Percentiles rank a stretch among this genome's conserved stretches.
Conservation (phyloP, 2,888 invertebrate species). For the Cotesia congregata region DNA sequence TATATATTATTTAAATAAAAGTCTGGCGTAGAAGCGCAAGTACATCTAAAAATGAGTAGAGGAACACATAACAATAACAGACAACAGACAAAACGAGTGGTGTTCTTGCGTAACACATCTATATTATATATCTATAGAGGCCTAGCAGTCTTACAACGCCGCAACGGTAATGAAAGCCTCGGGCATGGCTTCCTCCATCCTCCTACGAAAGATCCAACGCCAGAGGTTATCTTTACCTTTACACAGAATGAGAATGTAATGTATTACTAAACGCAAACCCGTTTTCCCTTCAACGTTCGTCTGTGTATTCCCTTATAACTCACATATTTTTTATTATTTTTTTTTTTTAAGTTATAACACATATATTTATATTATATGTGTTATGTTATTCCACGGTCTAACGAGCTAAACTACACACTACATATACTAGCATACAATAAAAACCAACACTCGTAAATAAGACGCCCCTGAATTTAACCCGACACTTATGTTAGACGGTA, state of each 20-base stretch:
- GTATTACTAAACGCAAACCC: slow-evolving; percentile 51
- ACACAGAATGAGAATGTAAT: slow-evolving; percentile 41
- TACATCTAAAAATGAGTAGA: not conserved
- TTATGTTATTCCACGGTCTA: slow-evolving; percentile 8
- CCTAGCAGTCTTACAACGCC: slow-evolving; percentile 65
- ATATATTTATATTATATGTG: not conserved
- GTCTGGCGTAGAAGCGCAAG: too few species aligned
- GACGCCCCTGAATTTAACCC: slow-evolving; percentile 42
- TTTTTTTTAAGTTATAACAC: not conserved
- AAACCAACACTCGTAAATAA: slow-evolving; percentile 37
- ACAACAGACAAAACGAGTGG: not conserved
- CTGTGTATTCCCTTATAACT: not conserved
- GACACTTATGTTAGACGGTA: slow-evolving; percentile 15
- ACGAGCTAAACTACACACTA: slow-evolving; percentile 34
- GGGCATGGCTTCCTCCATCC: slow-evolving; percentile 61
- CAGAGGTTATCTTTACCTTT: slow-evolving; percentile 41
- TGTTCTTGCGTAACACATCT: slow-evolving; percentile 55
- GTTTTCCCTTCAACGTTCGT: slow-evolving; percentile 53
- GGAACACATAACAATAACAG: not conserved
- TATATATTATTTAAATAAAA: too few species aligned
- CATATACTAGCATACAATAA: slow-evolving; percentile 42
- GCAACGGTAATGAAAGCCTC: slow-evolving; percentile 64
- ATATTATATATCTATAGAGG: slow-evolving; percentile 41
- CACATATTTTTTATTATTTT: not conserved
- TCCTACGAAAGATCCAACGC: slow-evolving; percentile 50